Percentiles rank a stretch among this genome's conserved stretches.
Conservation (phyloP, 1,140 invertebrate species). For the Agrypnia vestita region DNA sequence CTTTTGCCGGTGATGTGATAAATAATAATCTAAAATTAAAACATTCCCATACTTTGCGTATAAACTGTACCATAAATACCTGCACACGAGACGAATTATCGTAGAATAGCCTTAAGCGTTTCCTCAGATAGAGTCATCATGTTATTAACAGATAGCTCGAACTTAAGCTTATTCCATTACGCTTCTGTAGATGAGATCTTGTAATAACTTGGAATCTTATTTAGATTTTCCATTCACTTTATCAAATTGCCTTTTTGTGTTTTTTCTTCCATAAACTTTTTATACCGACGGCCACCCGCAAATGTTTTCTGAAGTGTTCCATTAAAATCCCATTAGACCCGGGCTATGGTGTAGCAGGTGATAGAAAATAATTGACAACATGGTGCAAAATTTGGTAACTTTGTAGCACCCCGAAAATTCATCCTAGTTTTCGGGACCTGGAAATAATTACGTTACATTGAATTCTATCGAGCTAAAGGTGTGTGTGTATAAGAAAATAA, state of each 20-base stretch:
- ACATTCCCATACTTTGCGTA: too few relatives aligned
- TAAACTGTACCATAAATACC: too few relatives aligned
- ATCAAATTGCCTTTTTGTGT: background rate
- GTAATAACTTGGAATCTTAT: slow-evolving; percentile 3
- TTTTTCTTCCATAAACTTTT: slow-evolving; percentile 34
- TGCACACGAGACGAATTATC: background rate
- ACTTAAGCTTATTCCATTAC: background rate
- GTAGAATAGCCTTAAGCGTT: background rate
- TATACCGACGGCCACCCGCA: slow-evolving; percentile 24
- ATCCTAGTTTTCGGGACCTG: slow-evolving; percentile 16
- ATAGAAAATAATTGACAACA: slow-evolving; percentile 42
- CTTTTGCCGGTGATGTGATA: too few relatives aligned
- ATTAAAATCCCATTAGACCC: slow-evolving; percentile 43
- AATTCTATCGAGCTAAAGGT: too few relatives aligned
- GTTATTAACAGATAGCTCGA: background rate
- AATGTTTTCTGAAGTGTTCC: slow-evolving; percentile 23
- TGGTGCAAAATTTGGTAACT: slow-evolving; percentile 28
- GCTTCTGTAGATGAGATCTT: slow-evolving; percentile 15
- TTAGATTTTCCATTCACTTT: slow-evolving; percentile 6
- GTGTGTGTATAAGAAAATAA: too few relatives aligned
- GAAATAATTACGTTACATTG: background rate
- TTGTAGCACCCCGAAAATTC: slow-evolving; percentile 14
- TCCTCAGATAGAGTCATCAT: background rate
- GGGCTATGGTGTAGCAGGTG: slow-evolving; percentile 26
- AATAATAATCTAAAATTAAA: too few relatives aligned